Base-by-base conservation (phyloP, 2,888 invertebrate genomes). In the Nymphalis polychloros region DNA sequence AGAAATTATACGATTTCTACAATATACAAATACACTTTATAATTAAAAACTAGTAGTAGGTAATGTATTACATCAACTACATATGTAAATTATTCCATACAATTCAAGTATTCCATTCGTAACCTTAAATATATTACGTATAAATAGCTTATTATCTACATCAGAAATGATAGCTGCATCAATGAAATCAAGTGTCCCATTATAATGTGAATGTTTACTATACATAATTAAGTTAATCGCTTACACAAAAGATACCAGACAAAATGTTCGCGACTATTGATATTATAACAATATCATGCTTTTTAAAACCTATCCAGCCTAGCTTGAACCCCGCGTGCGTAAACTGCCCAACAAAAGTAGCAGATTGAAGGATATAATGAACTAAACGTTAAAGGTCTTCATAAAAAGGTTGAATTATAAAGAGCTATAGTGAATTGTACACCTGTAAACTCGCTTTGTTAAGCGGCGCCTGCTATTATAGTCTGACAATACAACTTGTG, bases 341-440 rank as follows among this genome's bases (percentile, higher is more conserved):
- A 53, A 60, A 59, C 67, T 59, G 41, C 61, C 73, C 67, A 73
- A 81, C 77, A 78, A 79, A 77, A 73, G 53, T 74, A 57, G 72
- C 72, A 73, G 61, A 75, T 70, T 67, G 77, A 78, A 78, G 80
- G 79, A 77, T 76, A 76, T 13, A 78, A 78, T 75, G 76, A 75
- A 76, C 76, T 76, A 74, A 84, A 73, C 77, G 78, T 81, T 81
- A 84, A 80, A 84, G 90, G 73, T 86, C 90, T 80, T 72, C 75
- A 78, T 86, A 86, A 83, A 86, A 76, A 80, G 88, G 91, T 79
- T 81, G 86, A 76, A 84, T 87, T 78, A 89, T 92, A 92, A 90
- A 92, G 88, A 90, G 86, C 87, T 88, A 91, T 90, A 85, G 84
- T 90, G 90, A 91, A 92, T 89, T 86, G 89, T 91, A 91, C 92